phyloP scores from a whole-genome alignment of 2,113 vertebrate genomes.

The Oncorhynchus nerka region DNA sequence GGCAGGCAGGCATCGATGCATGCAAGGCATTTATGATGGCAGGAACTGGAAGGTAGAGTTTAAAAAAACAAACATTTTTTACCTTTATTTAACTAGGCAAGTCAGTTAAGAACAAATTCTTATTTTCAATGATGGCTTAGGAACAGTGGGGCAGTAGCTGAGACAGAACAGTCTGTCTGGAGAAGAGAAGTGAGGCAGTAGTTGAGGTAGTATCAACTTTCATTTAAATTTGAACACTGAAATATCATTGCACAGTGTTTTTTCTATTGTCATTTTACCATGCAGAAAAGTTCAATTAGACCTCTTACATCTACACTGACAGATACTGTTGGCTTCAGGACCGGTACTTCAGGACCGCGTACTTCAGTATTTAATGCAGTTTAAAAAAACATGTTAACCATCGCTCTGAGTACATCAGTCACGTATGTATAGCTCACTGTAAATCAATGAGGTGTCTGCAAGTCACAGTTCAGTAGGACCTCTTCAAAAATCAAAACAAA shows the following conservation, averaged over 20 bases:
- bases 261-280: neutral
- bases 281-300: neutral
- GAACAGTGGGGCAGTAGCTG: no score
- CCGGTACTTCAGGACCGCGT: no score
- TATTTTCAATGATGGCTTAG: no score
- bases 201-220: no score
- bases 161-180: no score
- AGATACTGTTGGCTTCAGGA: constrained; percentile 9
- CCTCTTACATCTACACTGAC: neutral
- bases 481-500: constrained; percentile 59
- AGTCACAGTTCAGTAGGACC: constrained; percentile 42
- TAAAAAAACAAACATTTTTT: no score
- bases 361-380: neutral
- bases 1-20: constrained; percentile 41
- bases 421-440: constrained; percentile 47
- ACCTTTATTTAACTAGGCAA: no score
- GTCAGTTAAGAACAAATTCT: no score
- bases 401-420: constrained; percentile 40
- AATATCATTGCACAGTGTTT: neutral
- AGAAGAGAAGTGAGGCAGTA: no score
- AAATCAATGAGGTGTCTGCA: constrained; percentile 59
- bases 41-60: neutral
- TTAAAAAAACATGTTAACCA: constrained; percentile 2
- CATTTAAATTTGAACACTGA: neutral
- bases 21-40: constrained; percentile 59